Evolutionary conservation across 2,797 vertebrate species (phyloP), one percentile per base, ranked within the genome.

Genomic region (Pipistrellus pipistrellus): DNA sequence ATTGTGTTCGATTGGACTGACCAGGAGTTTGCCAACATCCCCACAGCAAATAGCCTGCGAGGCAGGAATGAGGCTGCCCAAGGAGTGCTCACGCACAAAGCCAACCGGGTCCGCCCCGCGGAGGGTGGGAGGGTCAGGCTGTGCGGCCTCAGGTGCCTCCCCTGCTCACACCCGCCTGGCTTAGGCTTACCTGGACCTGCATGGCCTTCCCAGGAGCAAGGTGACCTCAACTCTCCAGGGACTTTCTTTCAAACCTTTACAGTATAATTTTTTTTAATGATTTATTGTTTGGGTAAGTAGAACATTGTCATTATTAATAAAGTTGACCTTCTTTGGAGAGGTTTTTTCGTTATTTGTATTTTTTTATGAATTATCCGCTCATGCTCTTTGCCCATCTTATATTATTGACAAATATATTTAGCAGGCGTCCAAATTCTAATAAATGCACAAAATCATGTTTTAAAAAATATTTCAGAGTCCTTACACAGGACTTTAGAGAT

Each of bases 81-180:
- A 55, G 13, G 6, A 71, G 81, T 30, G 46, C n/a, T 41, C 76
- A 72, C 38, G 30, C 27, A 77, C 38, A 44, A 48, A 77, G 35
- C 8, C 0, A 77, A 35, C 6, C 0, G 12, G 35, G 41, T 13
- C 51, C 23, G 21, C 51, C 18, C 4, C 1, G 3, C 0, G 41
- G 21, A 25, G 4, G 30, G 6, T 4, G 35, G 23, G 68, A 10
- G 17, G 10, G 51, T 27, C 30, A 23, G 35, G n/a, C 4, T 55
- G 15, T 4, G 69, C 35, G 23, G 23, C 1, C 2, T 38, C 59
- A 8, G 25, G 32, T 12, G 9, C 12, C 4, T 18, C 3, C 5
- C 23, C 71, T 32, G n/a, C 35, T 82, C 23, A 64, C 23, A n/a
- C 6, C 15, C 0, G 2, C 18, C 53, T n/a, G 71, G 51, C 57